Base-by-base conservation (phyloP, 2,888 invertebrate genomes). In the Drosophila multiciliata region DNA sequence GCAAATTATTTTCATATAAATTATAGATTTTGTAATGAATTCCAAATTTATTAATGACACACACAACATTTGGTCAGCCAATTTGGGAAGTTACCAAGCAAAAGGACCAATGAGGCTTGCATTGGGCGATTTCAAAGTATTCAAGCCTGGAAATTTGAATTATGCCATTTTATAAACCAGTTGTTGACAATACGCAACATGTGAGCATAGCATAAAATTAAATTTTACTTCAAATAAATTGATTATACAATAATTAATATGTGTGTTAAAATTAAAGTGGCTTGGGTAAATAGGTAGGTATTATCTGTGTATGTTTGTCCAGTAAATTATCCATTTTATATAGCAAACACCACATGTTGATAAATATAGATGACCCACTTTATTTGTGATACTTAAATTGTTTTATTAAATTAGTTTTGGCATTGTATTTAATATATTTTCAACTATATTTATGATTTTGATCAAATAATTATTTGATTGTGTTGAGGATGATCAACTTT, bases 1-100 rank as follows among this genome's bases (percentile, higher is more conserved):
- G 63, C 83, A 86, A 82, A 88, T 88, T 86, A 83, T 80, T 86
- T 86, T 80, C 83, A 75, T 76, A 83, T 86, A 83, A 86, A 86
- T 88, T 88, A 86, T 74, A 78, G 64, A 83, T 76, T 78, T 75
- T 73, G 68, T 86, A 88, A 86, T 86, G 83, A 76, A 86, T 86
- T 80, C 82, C 70, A 88, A 86, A 86, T 80, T 88, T 88, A 88
- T 86, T 88, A 80, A 68, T 62, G 71, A 72, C 60, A 32, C 57
- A 68, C 64, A 52, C 55, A 65, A 20, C 55, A 61, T 42, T 48
- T 48, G 75, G 62, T 36, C 49, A 53, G 68, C 62, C 55, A 65
- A 73, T 65, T 66, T 73, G 33, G 35, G 40, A 42, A 35, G 57
- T 57, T 50, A 60, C 49, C 55, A 66, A 63, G 40, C 64, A 61